Conservation (phyloP, 2,113 vertebrate genomes). For the Anhinga anhinga region DNA sequence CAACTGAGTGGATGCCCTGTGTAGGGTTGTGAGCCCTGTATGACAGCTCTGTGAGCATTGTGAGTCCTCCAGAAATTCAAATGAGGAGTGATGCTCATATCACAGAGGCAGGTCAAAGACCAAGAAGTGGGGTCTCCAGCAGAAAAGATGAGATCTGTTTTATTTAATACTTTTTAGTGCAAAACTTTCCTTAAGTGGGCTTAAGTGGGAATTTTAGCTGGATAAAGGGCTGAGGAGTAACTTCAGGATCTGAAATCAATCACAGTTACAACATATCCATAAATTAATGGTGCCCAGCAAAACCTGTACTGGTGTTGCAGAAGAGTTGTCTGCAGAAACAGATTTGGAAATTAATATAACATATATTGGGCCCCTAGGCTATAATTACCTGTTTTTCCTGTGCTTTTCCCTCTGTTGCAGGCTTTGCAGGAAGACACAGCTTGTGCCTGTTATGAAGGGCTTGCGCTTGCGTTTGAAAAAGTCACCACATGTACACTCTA, state of each 20-base stretch:
- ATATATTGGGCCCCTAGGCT: neutral
- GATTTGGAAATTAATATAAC: neutral
- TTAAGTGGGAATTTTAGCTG: neutral
- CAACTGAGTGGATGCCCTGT: neutral
- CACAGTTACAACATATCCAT: neutral
- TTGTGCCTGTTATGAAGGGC: neutral
- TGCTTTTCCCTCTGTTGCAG: neutral
- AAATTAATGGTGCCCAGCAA: neutral
- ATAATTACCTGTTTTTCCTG: neutral
- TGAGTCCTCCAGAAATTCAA: neutral
- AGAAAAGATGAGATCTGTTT: neutral
- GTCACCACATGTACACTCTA: neutral
- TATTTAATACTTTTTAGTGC: neutral
- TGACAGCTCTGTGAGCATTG: neutral
- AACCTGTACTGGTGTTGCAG: neutral
- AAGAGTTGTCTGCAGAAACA: neutral
- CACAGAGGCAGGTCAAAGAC: neutral
- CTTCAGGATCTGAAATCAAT: neutral
- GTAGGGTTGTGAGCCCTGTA: neutral
- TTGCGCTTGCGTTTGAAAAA: constrained; percentile 23
- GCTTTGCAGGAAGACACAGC: neutral
- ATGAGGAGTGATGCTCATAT: neutral
- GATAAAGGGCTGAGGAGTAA: neutral
- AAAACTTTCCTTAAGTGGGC: neutral
- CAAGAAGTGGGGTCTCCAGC: neutral